Evolutionary conservation across 2,113 vertebrate species (phyloP).

Genomic region (Notarius quadriscutis): DNA sequence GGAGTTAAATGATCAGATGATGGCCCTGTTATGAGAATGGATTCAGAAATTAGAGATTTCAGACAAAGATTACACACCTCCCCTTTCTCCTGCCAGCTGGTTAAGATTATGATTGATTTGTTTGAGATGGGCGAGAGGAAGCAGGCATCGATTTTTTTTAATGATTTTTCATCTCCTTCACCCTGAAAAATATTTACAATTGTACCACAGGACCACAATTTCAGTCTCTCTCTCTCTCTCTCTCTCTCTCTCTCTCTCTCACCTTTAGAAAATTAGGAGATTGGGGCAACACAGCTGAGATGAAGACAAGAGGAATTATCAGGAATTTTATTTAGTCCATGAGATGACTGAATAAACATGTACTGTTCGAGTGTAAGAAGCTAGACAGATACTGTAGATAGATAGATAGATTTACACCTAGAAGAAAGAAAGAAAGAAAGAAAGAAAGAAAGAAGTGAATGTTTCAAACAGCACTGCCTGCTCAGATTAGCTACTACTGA

Average conservation of each 20-base stretch:
- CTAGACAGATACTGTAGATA: background rate
- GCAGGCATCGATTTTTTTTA: conserved; percentile 93
- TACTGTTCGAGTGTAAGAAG: conserved; percentile 86
- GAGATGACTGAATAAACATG: conserved; percentile 94
- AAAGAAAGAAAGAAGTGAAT: background rate
- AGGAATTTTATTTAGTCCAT: conserved; percentile 98
- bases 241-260: conserved; percentile 13
- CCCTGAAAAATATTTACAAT: conserved; percentile 97
- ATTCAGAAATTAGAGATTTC: conserved; percentile 93
- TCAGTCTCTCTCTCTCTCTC: conserved; percentile 52
- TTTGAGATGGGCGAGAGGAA: conserved; percentile 97
- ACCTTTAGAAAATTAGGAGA: conserved; percentile 67
- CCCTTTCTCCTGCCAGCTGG: conserved; percentile 78
- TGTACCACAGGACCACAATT: conserved; percentile 87
- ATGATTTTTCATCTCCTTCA: conserved; percentile 82
- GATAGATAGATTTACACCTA: background rate
- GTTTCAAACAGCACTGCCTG: background rate
- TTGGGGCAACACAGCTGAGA: conserved; percentile 86
- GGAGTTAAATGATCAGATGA: conserved; percentile 84
- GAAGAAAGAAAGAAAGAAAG: background rate
- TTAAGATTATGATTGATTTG: conserved; percentile 95
- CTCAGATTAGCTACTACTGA: no score
- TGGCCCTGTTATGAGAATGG: conserved; percentile 95
- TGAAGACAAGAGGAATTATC: conserved; percentile 94
- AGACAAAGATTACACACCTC: conserved; percentile 86